These are phyloP conservation scores for Pelobates fuscus DNA, from an alignment of 2,113 vertebrate genomes.

Conservation along the genomic window DNA sequence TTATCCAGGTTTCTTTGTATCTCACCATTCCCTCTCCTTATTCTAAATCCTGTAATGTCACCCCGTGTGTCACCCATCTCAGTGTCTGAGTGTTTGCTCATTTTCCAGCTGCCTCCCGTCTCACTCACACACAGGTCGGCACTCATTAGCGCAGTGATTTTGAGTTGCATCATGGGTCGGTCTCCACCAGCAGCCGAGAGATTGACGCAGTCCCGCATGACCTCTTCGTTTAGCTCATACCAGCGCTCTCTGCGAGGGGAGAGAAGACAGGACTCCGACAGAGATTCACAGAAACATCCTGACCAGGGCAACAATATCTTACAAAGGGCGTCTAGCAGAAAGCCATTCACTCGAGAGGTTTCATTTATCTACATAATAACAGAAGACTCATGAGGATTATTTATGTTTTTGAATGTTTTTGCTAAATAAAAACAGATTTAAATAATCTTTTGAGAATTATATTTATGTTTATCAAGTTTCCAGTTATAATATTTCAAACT, in stretches of 20 bases:
- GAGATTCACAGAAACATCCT: too few species aligned
- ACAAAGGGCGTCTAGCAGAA: too few species aligned
- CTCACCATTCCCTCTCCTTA: neutral
- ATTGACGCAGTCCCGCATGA: constrained; percentile 82
- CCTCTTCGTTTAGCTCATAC: constrained; percentile 71
- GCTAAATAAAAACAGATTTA: too few species aligned
- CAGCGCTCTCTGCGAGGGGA: constrained; percentile 66
- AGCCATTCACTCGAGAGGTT: too few species aligned
- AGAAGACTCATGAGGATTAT: too few species aligned
- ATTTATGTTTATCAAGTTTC: too few species aligned
- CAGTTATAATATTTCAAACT: too few species aligned
- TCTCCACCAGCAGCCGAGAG: constrained; percentile 72
- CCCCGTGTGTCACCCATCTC: neutral
- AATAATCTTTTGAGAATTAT: too few species aligned
- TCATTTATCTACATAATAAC: too few species aligned
- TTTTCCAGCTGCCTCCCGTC: neutral
- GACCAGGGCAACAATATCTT: too few species aligned
- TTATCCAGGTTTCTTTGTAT: too few species aligned
- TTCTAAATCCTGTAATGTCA: neutral
- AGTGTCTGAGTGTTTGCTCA: neutral
- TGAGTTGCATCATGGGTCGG: constrained; percentile 86
- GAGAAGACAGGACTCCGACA: neutral
- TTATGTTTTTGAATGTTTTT: too few species aligned
- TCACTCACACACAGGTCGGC: constrained; percentile 81
- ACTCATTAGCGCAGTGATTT: constrained; percentile 81